Percentiles rank a stretch among this genome's conserved stretches.
Evolutionary conservation across 2,113 vertebrate genomes (phyloP).

Genomic region (Caranx ignobilis): DNA sequence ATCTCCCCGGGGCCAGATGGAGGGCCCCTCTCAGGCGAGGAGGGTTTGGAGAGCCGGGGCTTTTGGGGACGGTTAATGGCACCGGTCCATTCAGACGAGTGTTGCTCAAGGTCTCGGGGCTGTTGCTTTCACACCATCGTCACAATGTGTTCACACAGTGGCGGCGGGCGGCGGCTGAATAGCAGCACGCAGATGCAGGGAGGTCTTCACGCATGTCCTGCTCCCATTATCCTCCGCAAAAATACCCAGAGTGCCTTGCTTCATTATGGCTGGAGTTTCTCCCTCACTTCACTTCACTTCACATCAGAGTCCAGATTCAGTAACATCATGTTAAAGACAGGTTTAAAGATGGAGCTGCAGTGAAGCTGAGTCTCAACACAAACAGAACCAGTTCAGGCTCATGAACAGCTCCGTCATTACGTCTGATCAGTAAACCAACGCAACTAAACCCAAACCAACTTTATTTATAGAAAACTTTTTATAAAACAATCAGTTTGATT

Average conservation of each 20-base stretch:
- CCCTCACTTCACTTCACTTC: too few species aligned
- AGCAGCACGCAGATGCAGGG: constrained; percentile 64
- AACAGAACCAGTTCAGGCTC: too few species aligned
- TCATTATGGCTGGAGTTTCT: neutral
- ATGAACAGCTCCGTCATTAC: too few species aligned
- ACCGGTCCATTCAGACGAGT: constrained; percentile 72
- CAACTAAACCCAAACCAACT: too few species aligned
- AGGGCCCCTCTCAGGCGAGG: constrained; percentile 82
- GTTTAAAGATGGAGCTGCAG: too few species aligned
- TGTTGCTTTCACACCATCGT: constrained; percentile 72
- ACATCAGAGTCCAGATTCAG: neutral
- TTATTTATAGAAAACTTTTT: too few species aligned
- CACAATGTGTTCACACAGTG: constrained; percentile 71
- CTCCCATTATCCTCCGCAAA: constrained; percentile 66
- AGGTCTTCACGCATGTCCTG: constrained; percentile 54
- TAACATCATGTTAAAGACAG: too few species aligned
- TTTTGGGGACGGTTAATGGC: constrained; percentile 65
- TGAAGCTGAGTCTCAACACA: too few species aligned
- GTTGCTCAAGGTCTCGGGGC: constrained; percentile 76
- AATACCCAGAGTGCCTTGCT: constrained; percentile 42
- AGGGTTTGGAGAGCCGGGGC: constrained; percentile 73
- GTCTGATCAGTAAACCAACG: too few species aligned
- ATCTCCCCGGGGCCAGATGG: constrained; percentile 78
- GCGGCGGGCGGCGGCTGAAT: constrained; percentile 50
- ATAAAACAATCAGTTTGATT: too few species aligned